phyloP scores from a whole-genome alignment of 1,140 invertebrate species.

The Hyles euphorbiae region DNA sequence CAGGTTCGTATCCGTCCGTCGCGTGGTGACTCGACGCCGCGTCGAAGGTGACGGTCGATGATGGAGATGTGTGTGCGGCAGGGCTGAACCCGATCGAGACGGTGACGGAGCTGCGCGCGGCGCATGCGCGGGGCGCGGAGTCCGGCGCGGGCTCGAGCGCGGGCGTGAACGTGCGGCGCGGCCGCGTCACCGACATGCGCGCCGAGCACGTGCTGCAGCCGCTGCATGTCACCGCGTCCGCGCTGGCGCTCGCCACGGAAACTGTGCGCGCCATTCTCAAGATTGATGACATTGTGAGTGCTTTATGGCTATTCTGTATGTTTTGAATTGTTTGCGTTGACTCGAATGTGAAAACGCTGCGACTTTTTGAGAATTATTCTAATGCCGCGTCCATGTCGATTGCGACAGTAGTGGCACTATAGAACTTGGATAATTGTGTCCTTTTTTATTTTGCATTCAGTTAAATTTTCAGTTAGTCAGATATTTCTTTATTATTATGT shows the following conservation, averaged over 20 bases:
- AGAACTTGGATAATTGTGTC: no score
- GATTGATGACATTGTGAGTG: conserved; percentile 97
- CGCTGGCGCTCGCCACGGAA: conserved; percentile 96
- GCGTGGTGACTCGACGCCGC: not conserved
- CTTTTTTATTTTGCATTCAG: no score
- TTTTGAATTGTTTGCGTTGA: no score
- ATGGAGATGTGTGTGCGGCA: conserved; percentile 11
- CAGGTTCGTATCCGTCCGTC: conserved; percentile 73
- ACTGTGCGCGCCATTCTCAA: conserved; percentile 98
- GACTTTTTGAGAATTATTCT: no score
- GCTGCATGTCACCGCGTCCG: conserved; percentile 94
- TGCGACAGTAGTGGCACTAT: no score
- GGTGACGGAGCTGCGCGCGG: conserved; percentile 96
- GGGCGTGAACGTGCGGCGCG: conserved; percentile 98
- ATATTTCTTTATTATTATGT: no score
- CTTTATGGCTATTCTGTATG: conserved; percentile 1
- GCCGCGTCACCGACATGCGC: conserved; percentile 96
- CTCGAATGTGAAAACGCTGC: no score
- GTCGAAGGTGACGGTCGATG: not conserved
- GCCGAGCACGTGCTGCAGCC: conserved; percentile 99
- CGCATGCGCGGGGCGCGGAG: conserved; percentile 89
- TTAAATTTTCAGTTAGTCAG: no score
- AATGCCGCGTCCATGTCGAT: no score
- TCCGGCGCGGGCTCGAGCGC: conserved; percentile 89
- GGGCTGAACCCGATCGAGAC: conserved; percentile 97